Evolutionary conservation across 2,888 invertebrate species (phyloP), one percentile per base, ranked within the genome.

Genomic region (Electrophaes corylata): DNA sequence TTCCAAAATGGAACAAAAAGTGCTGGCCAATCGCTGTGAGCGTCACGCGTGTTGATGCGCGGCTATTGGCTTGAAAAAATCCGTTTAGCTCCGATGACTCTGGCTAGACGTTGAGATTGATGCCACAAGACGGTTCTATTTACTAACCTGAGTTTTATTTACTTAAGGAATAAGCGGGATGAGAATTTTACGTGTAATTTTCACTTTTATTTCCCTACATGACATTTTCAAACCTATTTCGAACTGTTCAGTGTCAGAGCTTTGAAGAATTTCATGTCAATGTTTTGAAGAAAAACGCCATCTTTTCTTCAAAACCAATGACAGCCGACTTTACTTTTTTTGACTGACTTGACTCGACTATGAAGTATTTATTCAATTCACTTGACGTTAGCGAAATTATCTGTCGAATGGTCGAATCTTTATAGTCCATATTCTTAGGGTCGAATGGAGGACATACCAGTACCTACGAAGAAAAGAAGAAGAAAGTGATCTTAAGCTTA

Each of bases 1-100:
- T 87, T 86, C 83, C 81, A 88, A 91, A 90, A 90, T 88, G 86
- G 87, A 89, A 91, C 91, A 91, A 91, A 91, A 91, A 91, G 88
- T 84, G 84, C 73, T 72, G 84, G 84, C 91, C 91, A 91, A 91
- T 91, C 82, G 87, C 82, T 79, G 75, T 67, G 81, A 86, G 79
- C 85, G 88, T 90, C 84, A 90, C 86, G 90, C 91, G 88, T 89
- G 87, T 78, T 84, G 89, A 89, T 86, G 90, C 85, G 79, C 88
- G 76, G 88, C 91, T 83, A 91, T 91, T 91, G 91, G 91, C 86
- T 91, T 89, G 88, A 87, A 90, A 89, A 88, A 90, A 87, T 86
- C 83, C 86, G 91, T 90, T 91, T 91, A 88, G 84, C 88, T 86
- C 83, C 78, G 88, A 86, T 88, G 84, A 86, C 84, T 86, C 75